phyloP scores from a whole-genome alignment of 2,113 vertebrate species.

The Lamprologus ornatipinnis region DNA sequence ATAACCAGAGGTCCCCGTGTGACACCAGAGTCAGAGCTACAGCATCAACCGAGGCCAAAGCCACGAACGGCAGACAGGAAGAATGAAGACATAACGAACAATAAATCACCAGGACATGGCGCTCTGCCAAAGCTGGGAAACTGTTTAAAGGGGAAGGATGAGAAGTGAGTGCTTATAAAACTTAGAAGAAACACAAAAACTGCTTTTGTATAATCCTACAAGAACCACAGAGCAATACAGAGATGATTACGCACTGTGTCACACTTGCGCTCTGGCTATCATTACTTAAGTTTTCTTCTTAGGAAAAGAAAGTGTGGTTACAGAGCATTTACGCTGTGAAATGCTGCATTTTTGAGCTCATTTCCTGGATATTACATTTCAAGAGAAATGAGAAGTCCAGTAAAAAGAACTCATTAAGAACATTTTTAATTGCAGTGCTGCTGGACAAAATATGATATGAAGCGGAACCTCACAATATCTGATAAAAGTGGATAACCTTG shows the following conservation, averaged over 20 bases:
- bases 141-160: not conserved
- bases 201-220: not conserved
- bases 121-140: not conserved
- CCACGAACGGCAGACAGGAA: not conserved
- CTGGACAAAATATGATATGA: not conserved
- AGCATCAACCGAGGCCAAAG: constrained; percentile 25
- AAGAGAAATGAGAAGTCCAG: not conserved
- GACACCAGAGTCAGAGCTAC: constrained; percentile 26
- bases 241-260: not conserved
- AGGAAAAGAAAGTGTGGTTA: not conserved
- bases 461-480: not conserved
- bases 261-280: not conserved
- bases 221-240: not conserved
- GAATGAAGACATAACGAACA: not conserved
- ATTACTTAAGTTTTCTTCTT: not conserved
- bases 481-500: not conserved
- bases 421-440: not conserved
- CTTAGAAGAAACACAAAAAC: not conserved
- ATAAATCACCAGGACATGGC: constrained; percentile 4
- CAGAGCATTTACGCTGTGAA: not conserved
- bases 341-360: not conserved
- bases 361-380: not conserved
- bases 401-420: not conserved
- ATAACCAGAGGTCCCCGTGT: constrained; percentile 24
- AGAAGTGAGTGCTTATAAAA: not conserved